Percentiles rank a stretch among this genome's conserved stretches.
Evolutionary conservation across 92 coral and sea anemone species (phyloP).

Genomic region (Phymanthus crucifer): DNA sequence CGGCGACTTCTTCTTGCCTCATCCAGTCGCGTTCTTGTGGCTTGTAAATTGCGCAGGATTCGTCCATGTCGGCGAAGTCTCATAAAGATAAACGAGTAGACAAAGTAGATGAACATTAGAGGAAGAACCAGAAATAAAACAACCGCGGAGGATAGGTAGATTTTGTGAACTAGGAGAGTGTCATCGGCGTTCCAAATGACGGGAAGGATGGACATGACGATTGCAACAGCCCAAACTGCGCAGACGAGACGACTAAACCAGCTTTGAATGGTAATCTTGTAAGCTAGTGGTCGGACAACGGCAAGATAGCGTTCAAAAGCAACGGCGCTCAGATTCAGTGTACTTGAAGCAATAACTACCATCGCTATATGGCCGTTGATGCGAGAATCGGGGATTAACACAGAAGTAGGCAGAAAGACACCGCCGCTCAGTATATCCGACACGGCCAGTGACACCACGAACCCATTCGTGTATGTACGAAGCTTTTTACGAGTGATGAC

Average conservation of each 20-base stretch:
- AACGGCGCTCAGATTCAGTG: slow-evolving; percentile 60
- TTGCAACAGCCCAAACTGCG: slow-evolving; percentile 51
- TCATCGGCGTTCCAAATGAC: slow-evolving; percentile 45
- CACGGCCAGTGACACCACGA: slow-evolving; percentile 63
- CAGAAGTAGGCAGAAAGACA: slow-evolving; percentile 53
- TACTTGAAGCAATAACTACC: slow-evolving; percentile 61
- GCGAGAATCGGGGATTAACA: slow-evolving; percentile 37
- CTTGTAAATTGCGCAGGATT: slow-evolving; percentile 33
- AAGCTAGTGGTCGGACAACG: slow-evolving; percentile 52
- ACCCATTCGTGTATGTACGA: slow-evolving; percentile 66
- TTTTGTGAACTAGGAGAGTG: slow-evolving; percentile 38
- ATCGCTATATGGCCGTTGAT: slow-evolving; percentile 48
- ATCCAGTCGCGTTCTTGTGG: slow-evolving; percentile 35
- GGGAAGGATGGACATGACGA: slow-evolving; percentile 51
- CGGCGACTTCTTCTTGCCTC: slow-evolving; percentile 44
- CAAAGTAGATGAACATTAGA: slow-evolving; percentile 41
- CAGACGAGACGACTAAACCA: slow-evolving; percentile 45
- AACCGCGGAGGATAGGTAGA: slow-evolving; percentile 50
- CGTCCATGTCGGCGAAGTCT: slow-evolving; percentile 45
- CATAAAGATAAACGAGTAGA: slow-evolving; percentile 43
- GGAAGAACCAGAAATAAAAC: slow-evolving; percentile 58
- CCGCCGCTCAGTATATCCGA: slow-evolving; percentile 67
- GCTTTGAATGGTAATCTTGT: slow-evolving; percentile 36
- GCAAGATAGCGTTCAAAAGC: slow-evolving; percentile 69
- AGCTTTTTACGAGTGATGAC: slow-evolving; percentile 44